Base-by-base conservation (phyloP, 1,140 invertebrate species). In the Drosophila biarmipes region DNA sequence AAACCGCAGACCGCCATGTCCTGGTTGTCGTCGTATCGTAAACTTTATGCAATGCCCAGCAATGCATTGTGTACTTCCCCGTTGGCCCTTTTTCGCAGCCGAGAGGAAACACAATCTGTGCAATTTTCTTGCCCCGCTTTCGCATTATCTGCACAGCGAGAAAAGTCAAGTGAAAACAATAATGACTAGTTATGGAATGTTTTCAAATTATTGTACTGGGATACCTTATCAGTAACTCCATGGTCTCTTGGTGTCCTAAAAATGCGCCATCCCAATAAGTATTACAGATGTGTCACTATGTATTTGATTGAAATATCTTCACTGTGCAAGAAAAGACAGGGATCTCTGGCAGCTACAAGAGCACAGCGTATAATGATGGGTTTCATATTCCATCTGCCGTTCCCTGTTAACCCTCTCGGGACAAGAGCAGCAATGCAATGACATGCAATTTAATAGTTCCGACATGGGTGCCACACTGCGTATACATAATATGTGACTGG, bases 71-170 rank as follows among this genome's bases (percentile, higher is more conserved):
- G 21, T 62, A 27, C 58, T 37, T 34, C 24, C 19, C 49, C 45
- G 37, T 54, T 4, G 8, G 34, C 24, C 52, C 17, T 10, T 57
- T 57, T 12, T n/a, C 34, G 37, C 15, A 15, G 24, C 3, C 12
- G 12, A 29, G 29, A 38, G 59, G 52, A 73, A 73, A 78, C 52
- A 87, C 84, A 86, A 89, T 82, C 79, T 84, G 58, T 58, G 52
- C 51, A 63, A 77, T 79, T 84, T 89, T 87, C 84, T 79, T 81
- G 64, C 61, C 59, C 75, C 75, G 40, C 40, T 37, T 62, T 74
- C 40, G 64, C 78, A 73, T 79, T 87, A 87, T 87, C 43, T 51
- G 62, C 78, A 75, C 38, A 21, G 0, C 2, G 24, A 40, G 58
- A 62, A 56, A 58, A 31, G 17, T 11, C 10, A 7, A n/a, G 0